phyloP scores from a whole-genome alignment of 2,113 vertebrate genomes.

The Mirounga angustirostris region DNA sequence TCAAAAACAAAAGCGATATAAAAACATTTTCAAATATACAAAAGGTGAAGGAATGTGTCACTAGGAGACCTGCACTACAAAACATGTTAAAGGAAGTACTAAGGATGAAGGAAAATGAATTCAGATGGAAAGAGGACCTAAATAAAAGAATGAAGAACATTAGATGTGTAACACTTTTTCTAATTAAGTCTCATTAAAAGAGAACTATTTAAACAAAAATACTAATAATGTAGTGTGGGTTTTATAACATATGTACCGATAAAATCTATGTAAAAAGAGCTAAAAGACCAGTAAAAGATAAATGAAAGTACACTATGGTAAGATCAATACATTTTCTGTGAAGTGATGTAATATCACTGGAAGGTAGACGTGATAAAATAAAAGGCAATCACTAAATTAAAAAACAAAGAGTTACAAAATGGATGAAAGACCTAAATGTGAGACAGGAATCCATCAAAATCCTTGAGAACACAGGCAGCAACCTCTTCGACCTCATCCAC shows the following conservation, averaged over 20 bases:
- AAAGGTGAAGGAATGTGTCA: background rate
- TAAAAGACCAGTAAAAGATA: background rate
- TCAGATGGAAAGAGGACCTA: background rate
- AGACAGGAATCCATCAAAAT: too few relatives aligned
- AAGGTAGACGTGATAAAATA: background rate
- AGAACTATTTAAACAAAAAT: background rate
- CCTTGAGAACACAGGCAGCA: too few relatives aligned
- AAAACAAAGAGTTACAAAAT: too few relatives aligned
- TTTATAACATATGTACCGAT: background rate
- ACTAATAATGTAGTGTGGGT: background rate
- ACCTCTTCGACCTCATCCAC: too few relatives aligned
- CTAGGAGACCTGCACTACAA: background rate
- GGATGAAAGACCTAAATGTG: too few relatives aligned
- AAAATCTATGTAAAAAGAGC: background rate
- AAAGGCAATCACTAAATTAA: background rate
- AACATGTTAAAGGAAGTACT: background rate
- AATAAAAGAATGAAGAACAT: background rate
- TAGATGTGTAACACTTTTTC: background rate
- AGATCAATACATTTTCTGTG: background rate
- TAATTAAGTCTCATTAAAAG: slow-evolving; percentile 1
- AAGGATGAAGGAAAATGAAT: background rate
- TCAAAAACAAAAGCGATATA: background rate
- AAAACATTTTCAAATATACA: background rate
- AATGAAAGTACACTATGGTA: background rate
- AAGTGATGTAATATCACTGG: background rate